Evolutionary conservation across 2,888 invertebrate genomes (phyloP).

Genomic region (Microctonus aethiopoides): DNA sequence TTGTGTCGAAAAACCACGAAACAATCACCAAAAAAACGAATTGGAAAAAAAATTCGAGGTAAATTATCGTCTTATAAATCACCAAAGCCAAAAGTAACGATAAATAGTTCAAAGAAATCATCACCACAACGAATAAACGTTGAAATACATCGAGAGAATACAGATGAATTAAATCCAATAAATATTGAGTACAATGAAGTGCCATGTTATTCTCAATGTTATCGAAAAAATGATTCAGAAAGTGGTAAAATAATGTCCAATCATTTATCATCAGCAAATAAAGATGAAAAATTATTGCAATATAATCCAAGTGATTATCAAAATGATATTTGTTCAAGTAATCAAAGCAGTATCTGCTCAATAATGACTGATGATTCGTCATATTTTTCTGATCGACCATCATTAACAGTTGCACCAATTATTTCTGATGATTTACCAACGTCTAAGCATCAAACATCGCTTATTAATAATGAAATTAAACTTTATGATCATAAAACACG

Average conservation of each 20-base stretch:
- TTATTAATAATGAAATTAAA: slow-evolving; percentile 52
- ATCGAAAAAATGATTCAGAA: not conserved
- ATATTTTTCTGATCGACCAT: slow-evolving; percentile 55
- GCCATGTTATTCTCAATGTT: not conserved
- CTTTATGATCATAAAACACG: slow-evolving; percentile 58
- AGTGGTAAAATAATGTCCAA: not conserved
- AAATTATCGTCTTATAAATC: slow-evolving; percentile 47
- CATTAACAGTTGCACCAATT: slow-evolving; percentile 32
- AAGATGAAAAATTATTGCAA: slow-evolving; percentile 37
- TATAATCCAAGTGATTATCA: slow-evolving; percentile 60
- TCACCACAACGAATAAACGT: not conserved
- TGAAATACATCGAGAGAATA: not conserved
- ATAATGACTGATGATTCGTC: slow-evolving; percentile 62
- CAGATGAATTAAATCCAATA: not conserved
- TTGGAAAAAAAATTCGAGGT: slow-evolving; percentile 33
- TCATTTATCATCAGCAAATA: not conserved
- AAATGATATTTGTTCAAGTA: slow-evolving; percentile 51
- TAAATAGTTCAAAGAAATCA: not conserved
- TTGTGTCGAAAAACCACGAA: too few species aligned
- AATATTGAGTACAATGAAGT: not conserved
- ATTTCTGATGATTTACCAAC: not conserved
- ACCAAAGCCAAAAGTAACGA: slow-evolving; percentile 41
- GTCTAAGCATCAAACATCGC: slow-evolving; percentile 44
- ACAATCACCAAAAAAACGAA: slow-evolving; percentile 37
- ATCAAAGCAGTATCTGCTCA: slow-evolving; percentile 16